phyloP scores from a whole-genome alignment of 1,140 invertebrate genomes.

The Brachionus rubens region DNA sequence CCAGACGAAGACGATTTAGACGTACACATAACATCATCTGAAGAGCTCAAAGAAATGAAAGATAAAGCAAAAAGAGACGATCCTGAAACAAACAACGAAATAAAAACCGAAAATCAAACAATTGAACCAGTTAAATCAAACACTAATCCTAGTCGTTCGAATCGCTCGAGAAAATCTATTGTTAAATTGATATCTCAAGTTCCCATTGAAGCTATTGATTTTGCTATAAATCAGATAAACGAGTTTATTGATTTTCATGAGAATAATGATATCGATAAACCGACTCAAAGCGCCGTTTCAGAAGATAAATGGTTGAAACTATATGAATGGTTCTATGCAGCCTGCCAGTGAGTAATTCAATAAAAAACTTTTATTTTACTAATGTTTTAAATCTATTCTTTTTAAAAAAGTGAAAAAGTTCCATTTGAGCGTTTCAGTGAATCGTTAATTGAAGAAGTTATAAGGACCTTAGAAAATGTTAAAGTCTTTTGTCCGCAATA shows the following conservation, averaged over 20 bases:
- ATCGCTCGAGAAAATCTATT: conserved; percentile 19
- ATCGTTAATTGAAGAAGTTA: conserved; percentile 42
- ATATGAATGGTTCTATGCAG: conserved; percentile 61
- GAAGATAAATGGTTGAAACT: conserved; percentile 79
- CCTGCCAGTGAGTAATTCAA: conserved; percentile 17
- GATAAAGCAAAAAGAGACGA: conserved; percentile 56
- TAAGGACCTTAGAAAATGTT: conserved; percentile 65
- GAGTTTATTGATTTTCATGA: conserved; percentile 72
- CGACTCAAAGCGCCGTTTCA: not conserved
- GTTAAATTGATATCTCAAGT: conserved; percentile 60
- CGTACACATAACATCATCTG: conserved; percentile 18
- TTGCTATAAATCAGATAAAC: conserved; percentile 72
- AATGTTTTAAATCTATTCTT: conserved; percentile 3
- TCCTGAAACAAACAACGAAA: conserved; percentile 48
- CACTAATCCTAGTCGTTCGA: not conserved
- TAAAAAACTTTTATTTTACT: not conserved
- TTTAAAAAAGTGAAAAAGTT: conserved; percentile 57
- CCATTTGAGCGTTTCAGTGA: conserved; percentile 57
- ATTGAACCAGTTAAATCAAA: not conserved
- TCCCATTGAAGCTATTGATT: conserved; percentile 71
- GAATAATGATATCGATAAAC: conserved; percentile 77
- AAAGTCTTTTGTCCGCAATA: conserved; percentile 73
- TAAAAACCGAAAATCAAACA: not conserved
- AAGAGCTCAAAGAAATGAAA: conserved; percentile 48
- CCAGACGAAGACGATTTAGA: conserved; percentile 42